Conservation (phyloP, 92 coral and sea anemone species). For the Phenganax stokvisi region DNA sequence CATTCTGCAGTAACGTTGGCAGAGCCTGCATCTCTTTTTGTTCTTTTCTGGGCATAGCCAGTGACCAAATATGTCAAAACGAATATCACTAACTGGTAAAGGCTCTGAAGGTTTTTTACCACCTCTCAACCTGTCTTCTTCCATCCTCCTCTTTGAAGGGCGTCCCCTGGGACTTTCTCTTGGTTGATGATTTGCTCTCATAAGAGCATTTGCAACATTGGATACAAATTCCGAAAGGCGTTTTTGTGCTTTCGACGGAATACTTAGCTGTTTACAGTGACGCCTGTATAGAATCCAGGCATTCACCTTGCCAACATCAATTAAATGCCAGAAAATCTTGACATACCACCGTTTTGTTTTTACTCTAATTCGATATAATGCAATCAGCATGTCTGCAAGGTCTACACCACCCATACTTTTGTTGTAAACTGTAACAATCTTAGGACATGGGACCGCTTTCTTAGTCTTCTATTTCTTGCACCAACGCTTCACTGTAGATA, state of each 20-base stretch:
- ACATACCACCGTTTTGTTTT: slow-evolving; percentile 21
- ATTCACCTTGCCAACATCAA: slow-evolving; percentile 36
- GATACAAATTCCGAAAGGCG: not conserved
- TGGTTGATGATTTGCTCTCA: not conserved
- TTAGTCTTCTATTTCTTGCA: not conserved
- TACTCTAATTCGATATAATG: slow-evolving; percentile 1
- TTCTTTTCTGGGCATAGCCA: slow-evolving; percentile 28
- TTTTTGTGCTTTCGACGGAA: slow-evolving; percentile 1
- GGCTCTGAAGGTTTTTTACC: slow-evolving; percentile 31
- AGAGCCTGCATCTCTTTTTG: slow-evolving; percentile 13
- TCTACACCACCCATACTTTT: slow-evolving; percentile 36
- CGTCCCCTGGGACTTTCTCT: not conserved
- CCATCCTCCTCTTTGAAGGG: not conserved
- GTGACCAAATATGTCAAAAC: slow-evolving; percentile 28
- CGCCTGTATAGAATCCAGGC: slow-evolving; percentile 39
- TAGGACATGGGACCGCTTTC: slow-evolving; percentile 14
- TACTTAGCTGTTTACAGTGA: slow-evolving; percentile 19
- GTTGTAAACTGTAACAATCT: slow-evolving; percentile 27
- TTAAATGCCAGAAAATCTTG: slow-evolving; percentile 41
- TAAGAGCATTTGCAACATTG: not conserved
- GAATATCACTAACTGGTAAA: slow-evolving; percentile 19
- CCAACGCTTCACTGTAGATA: not conserved
- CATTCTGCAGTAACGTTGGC: slow-evolving; percentile 19
- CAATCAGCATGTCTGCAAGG: slow-evolving; percentile 30
- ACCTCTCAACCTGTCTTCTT: not conserved